Percentiles rank a stretch among this genome's conserved stretches.
Evolutionary conservation across 2,797 vertebrate genomes (phyloP).

Genomic region (Acestrorhynchus altus): DNA sequence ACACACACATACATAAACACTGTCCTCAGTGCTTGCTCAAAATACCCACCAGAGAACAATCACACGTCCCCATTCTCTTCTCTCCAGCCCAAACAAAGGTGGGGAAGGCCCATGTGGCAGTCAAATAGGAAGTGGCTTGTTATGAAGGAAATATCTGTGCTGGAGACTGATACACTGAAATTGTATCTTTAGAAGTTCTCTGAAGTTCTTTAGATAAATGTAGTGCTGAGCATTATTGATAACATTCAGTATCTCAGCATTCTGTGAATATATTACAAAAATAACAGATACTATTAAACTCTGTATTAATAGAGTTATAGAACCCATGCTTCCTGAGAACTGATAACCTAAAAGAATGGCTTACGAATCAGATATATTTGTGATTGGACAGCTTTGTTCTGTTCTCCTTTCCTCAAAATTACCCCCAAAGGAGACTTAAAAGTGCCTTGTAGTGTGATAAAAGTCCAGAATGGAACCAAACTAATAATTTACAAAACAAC

Average conservation of each 20-base stretch:
- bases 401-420: neutral
- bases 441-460: no score
- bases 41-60: constrained; percentile 35
- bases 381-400: neutral
- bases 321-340: neutral
- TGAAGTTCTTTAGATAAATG: neutral
- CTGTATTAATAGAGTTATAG: neutral
- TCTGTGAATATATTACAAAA: neutral
- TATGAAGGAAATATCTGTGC: neutral
- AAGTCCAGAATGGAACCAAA: no score
- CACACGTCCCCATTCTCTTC: constrained; percentile 16
- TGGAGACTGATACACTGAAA: neutral
- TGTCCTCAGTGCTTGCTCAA: constrained; percentile 26
- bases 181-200: no score
- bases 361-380: neutral
- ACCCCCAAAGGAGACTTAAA: no score
- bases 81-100: constrained; percentile 27
- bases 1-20: neutral
- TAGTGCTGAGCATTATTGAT: neutral
- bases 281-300: neutral
- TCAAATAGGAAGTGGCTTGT: constrained; percentile 5
- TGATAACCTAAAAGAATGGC: neutral
- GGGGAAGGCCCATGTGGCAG: neutral
- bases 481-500: no score
- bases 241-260: neutral